phyloP scores from a whole-genome alignment of 2,888 invertebrate genomes.

The Clostera curtula region DNA sequence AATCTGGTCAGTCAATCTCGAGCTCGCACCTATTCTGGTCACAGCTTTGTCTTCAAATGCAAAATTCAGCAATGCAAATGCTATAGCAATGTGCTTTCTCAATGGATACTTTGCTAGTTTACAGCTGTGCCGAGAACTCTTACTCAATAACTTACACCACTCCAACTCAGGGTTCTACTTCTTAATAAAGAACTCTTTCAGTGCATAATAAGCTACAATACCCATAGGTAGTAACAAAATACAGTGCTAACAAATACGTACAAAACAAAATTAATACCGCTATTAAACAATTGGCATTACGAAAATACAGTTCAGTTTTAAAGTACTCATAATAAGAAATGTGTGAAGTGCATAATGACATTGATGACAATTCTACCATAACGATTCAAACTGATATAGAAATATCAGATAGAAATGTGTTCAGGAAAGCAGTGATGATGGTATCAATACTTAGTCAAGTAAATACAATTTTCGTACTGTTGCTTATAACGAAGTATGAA shows the following conservation, averaged over 20 bases:
- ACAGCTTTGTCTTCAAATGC: constrained; percentile 37
- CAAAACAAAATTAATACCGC: too few species aligned
- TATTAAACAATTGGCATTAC: too few species aligned
- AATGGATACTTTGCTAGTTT: constrained; percentile 4
- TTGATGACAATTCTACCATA: too few species aligned
- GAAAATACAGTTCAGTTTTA: too few species aligned
- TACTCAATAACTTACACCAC: constrained; percentile 26
- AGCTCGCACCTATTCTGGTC: constrained; percentile 46
- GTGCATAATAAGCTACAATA: constrained; percentile 21
- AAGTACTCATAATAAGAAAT: too few species aligned
- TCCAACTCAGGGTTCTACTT: constrained; percentile 29
- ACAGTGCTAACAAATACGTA: constrained; percentile 26
- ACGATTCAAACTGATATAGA: too few species aligned
- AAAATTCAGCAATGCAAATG: constrained; percentile 7
- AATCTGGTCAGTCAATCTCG: constrained; percentile 64
- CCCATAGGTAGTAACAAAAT: constrained; percentile 26
- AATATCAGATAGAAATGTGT: too few species aligned
- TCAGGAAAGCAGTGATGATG: too few species aligned
- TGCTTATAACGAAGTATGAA: constrained; percentile 24
- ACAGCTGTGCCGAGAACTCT: constrained; percentile 51
- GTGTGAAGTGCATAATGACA: too few species aligned
- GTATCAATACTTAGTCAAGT: too few species aligned
- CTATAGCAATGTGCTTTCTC: not conserved
- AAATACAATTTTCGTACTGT: too few species aligned
- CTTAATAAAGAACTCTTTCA: constrained; percentile 18